These are phyloP conservation scores for Drosophila pandora DNA, from an alignment of 1,140 invertebrate genomes.

Conservation along the genomic window DNA sequence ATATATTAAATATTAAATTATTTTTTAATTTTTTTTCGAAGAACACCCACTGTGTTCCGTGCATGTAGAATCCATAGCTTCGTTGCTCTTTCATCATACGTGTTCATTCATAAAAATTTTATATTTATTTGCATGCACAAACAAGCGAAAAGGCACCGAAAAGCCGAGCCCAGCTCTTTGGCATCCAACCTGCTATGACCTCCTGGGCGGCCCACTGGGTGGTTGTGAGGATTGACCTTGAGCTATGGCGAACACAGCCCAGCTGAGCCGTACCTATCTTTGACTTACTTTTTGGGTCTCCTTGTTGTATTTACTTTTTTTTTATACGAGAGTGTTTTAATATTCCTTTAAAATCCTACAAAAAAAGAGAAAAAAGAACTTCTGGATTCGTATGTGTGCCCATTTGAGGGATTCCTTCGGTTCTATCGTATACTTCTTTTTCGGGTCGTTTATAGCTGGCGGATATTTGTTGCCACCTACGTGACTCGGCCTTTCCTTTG, in stretches of 20 bases:
- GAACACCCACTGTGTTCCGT: conserved; percentile 46
- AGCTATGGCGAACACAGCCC: conserved; percentile 36
- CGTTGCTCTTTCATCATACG: conserved; percentile 76
- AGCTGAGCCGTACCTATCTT: conserved; percentile 41
- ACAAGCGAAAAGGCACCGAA: conserved; percentile 44
- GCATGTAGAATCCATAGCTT: conserved; percentile 28
- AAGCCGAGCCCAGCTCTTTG: conserved; percentile 22
- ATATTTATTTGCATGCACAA: conserved; percentile 78
- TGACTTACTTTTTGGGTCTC: conserved; percentile 11
- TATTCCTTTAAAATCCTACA: conserved; percentile 64
- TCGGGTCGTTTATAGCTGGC: conserved; percentile 46
- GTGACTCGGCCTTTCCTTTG: conserved; percentile 40
- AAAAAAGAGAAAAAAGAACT: not conserved
- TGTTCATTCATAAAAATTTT: conserved; percentile 81
- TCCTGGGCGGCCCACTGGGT: not conserved
- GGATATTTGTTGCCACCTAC: conserved; percentile 75
- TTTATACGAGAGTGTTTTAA: conserved; percentile 60
- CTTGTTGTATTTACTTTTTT: not conserved
- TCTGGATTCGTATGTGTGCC: conserved; percentile 15
- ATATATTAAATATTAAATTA: not conserved
- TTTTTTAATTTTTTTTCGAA: conserved; percentile 3
- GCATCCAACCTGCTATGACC: not conserved
- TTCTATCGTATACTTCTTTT: conserved; percentile 36
- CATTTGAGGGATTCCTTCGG: conserved; percentile 39
- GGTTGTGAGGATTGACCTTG: conserved; percentile 51